phyloP scores from a whole-genome alignment of 92 coral and sea anemone species.

The Palythoa grandis region DNA sequence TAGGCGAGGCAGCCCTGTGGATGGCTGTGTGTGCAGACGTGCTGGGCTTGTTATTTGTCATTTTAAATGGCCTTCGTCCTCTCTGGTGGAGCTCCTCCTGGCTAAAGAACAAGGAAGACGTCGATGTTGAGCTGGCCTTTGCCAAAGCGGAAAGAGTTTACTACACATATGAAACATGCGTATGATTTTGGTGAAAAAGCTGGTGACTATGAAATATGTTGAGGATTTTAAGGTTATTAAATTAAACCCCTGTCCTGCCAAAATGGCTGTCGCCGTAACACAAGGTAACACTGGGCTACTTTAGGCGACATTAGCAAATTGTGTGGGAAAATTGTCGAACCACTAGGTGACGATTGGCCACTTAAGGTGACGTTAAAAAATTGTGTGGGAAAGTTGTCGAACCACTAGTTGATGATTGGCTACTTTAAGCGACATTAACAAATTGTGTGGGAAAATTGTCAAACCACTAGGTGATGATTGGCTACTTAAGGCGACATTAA shows the following conservation, averaged over 20 bases:
- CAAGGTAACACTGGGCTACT: too few relatives aligned
- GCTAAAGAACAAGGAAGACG: slow-evolving; percentile 24
- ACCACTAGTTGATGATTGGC: too few relatives aligned
- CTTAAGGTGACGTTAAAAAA: too few relatives aligned
- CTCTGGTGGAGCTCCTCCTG: slow-evolving; percentile 79
- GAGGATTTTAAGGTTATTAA: neutral
- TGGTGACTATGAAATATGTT: neutral
- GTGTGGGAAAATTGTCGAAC: too few relatives aligned
- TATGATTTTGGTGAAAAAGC: neutral
- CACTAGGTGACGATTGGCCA: too few relatives aligned
- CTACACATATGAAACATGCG: slow-evolving; percentile 55
- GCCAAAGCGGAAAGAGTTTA: slow-evolving; percentile 36
- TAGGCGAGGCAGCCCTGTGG: slow-evolving; percentile 86
- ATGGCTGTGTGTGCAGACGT: slow-evolving; percentile 96
- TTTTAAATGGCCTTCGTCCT: slow-evolving; percentile 92
- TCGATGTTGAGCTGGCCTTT: slow-evolving; percentile 46
- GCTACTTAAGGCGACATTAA: too few relatives aligned
- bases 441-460: too few relatives aligned
- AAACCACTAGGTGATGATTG: too few relatives aligned
- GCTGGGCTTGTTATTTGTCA: slow-evolving; percentile 80
- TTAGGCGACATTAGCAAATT: too few relatives aligned
- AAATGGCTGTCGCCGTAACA: too few relatives aligned
- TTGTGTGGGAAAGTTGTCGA: too few relatives aligned
- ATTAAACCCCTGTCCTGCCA: neutral
- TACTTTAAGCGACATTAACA: too few relatives aligned